phyloP scores from a whole-genome alignment of 1,140 invertebrate species.

The Oscheius sp. region DNA sequence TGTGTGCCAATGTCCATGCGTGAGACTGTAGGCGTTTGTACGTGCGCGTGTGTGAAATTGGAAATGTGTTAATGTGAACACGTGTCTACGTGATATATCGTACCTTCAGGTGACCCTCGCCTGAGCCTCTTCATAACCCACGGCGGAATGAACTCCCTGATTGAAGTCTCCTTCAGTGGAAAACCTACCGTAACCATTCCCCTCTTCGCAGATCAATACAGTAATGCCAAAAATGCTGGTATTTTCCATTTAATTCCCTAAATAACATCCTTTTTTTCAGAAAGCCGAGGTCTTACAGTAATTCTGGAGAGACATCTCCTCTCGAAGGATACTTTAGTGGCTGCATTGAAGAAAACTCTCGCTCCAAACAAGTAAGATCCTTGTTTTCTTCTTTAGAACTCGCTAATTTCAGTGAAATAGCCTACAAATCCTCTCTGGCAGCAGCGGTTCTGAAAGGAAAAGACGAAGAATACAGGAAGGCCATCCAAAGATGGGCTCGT shows the following conservation, averaged over 20 bases:
- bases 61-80: too few relatives aligned
- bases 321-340: background rate
- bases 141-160: constrained; percentile 62
- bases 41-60: too few relatives aligned
- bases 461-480: background rate
- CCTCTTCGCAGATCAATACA: constrained; percentile 62
- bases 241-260: too few relatives aligned
- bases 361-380: background rate
- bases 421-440: background rate
- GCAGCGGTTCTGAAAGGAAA: background rate
- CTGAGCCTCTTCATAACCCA: constrained; percentile 61
- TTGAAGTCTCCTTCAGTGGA: constrained; percentile 63
- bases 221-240: constrained; percentile 43
- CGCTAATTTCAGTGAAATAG: background rate
- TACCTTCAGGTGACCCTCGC: background rate
- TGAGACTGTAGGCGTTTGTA: too few relatives aligned
- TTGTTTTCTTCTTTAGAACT: too few relatives aligned
- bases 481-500: background rate
- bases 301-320: background rate
- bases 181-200: constrained; percentile 64
- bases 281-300: background rate
- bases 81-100: too few relatives aligned
- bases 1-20: too few relatives aligned
- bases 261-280: too few relatives aligned
- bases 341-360: background rate